phyloP scores from a whole-genome alignment of 2,888 invertebrate genomes.

The Serripes groenlandicus region DNA sequence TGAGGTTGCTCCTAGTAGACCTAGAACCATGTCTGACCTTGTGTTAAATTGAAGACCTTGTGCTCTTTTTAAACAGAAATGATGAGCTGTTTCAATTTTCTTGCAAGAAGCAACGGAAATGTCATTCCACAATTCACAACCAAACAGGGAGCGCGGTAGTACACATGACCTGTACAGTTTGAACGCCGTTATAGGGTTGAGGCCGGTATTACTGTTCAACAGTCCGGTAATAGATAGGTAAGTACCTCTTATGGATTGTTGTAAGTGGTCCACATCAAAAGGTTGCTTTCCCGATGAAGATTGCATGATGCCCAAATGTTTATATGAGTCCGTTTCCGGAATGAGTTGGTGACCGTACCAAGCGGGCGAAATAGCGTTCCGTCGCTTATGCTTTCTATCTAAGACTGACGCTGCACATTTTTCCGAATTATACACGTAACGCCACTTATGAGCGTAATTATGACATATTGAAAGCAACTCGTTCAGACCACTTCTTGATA shows the following conservation, averaged over 20 bases:
- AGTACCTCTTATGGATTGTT: constrained; percentile 8
- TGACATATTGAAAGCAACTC: constrained; percentile 2
- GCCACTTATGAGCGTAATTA: constrained; percentile 8
- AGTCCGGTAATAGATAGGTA: not conserved
- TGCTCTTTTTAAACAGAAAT: no score
- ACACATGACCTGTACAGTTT: constrained; percentile 11
- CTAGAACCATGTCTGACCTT: no score
- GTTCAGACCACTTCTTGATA: constrained; percentile 14
- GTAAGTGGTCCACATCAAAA: not conserved
- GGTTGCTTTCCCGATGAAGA: not conserved
- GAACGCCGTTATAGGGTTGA: constrained; percentile 2
- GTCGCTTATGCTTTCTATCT: not conserved
- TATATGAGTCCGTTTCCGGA: not conserved
- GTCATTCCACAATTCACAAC: constrained; percentile 7
- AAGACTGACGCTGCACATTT: constrained; percentile 2
- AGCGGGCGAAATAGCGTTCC: not conserved
- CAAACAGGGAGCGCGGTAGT: not conserved
- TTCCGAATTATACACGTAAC: constrained; percentile 3
- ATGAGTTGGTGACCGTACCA: not conserved
- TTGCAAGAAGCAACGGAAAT: no score
- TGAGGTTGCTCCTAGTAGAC: no score
- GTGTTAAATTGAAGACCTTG: no score
- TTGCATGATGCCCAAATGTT: constrained; percentile 11
- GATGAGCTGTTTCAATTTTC: no score
- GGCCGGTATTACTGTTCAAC: not conserved